These are phyloP conservation scores for Myrmecophaga tridactyla DNA, from an alignment of 2,113 vertebrate genomes.

Conservation along the genomic window DNA sequence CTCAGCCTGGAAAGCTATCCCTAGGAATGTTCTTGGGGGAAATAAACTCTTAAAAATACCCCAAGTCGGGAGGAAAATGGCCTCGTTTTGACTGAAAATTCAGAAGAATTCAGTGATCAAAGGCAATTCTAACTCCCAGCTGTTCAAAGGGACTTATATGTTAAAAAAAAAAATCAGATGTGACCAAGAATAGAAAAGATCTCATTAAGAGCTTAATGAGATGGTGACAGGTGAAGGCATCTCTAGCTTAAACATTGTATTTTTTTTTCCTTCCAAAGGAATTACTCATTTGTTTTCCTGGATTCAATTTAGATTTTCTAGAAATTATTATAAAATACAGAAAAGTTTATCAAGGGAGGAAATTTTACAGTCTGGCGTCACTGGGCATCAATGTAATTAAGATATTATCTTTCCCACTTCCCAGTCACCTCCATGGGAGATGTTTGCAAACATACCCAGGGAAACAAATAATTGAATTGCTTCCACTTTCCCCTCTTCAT, in stretches of 20 bases:
- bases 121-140: constrained; percentile 91
- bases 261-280: constrained; percentile 24
- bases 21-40: constrained; percentile 80
- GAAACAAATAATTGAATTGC: constrained; percentile 64
- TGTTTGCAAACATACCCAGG: constrained; percentile 46
- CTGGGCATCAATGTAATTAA: constrained; percentile 74
- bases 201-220: constrained; percentile 96
- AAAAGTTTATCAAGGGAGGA: constrained; percentile 70
- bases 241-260: constrained; percentile 83
- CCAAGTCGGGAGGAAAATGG: constrained; percentile 81
- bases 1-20: constrained; percentile 73
- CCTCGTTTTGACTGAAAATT: constrained; percentile 93
- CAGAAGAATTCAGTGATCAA: constrained; percentile 97
- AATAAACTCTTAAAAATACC: constrained; percentile 83
- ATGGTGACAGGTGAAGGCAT: constrained; percentile 91
- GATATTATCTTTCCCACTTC: constrained; percentile 56
- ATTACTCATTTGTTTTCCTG: constrained; percentile 67
- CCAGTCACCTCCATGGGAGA: neutral
- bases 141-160: constrained; percentile 96
- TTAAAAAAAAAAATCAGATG: constrained; percentile 93
- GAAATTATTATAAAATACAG: constrained; percentile 70
- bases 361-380: constrained; percentile 31
- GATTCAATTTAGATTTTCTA: constrained; percentile 73
- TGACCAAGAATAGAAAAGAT: constrained; percentile 95
- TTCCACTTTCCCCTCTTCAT: constrained; percentile 46